Base-by-base conservation (phyloP, 2,797 vertebrate genomes). In the Melanogrammus aeglefinus region DNA sequence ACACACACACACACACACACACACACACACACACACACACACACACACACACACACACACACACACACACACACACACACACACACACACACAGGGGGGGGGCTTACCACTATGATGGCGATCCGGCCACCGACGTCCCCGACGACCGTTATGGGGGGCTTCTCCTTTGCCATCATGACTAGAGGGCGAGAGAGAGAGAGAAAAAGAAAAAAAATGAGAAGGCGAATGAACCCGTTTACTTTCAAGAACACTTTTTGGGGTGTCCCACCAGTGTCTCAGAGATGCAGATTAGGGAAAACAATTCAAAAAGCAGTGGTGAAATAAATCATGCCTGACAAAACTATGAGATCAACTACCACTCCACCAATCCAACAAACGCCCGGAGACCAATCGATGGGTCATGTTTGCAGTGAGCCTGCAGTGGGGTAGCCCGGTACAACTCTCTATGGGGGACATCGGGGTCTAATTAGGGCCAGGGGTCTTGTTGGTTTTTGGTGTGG, bases 111-210 rank as follows among this genome's bases (percentile, higher is more conserved):
- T 82, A 99, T 97, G 85, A 99, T 99, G 39, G 98, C 97, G 41
- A 99, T 99, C 89, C 97, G 94, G 85, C 98, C 98, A 83, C 98
- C 98, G 0, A 99, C 98, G 0, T 99, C 98, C 86, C 98, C 98
- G 0, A 99, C 98, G 16, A 99, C 97, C 1, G 96, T 98, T 85
- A 99, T 99, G 0, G 98, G 98, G 0, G 98, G 98, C 82, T 99
- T 99, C 93, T 99, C 98, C 90, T 99, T 99, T 44, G 98, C 96
- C 95, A 99, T 99, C 98, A 99, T 96, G 86, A 98, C 98, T 99
- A 83, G 73, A 88, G 90, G 14, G 86, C 10, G 85, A 76, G 81
- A 21, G 70, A 69, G n/a, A 63, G 41, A 41, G 18, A 18, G 16
- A 51, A 2, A 51, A 14, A 51, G 16, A 51, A 1, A 51, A 14